These are phyloP conservation scores for Girardia tigrina DNA, from an alignment of 2,888 invertebrate genomes.

Conservation along the genomic window DNA sequence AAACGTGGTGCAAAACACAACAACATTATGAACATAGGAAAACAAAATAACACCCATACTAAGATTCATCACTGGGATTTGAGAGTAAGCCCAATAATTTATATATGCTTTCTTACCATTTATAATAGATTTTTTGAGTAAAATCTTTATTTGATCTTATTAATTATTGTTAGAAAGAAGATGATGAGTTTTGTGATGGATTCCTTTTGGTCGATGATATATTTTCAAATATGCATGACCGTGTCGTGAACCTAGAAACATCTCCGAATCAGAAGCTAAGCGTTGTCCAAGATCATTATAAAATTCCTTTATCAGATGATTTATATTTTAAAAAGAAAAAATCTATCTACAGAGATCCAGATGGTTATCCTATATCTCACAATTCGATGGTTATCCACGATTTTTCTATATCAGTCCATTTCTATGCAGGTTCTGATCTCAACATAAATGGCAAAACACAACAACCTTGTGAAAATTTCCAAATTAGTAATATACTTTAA, in stretches of 20 bases:
- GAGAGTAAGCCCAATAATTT: too few relatives aligned
- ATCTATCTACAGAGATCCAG: not conserved
- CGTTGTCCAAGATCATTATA: conserved; percentile 7
- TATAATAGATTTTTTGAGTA: too few relatives aligned
- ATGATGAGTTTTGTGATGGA: not conserved
- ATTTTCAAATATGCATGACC: not conserved
- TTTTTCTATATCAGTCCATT: not conserved
- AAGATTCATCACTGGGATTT: too few relatives aligned
- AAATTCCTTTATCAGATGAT: not conserved
- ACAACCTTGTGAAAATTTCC: not conserved
- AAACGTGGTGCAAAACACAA: too few relatives aligned
- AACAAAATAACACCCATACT: too few relatives aligned
- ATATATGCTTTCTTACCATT: too few relatives aligned
- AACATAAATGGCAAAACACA: not conserved
- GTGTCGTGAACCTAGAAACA: not conserved
- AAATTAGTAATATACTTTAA: not conserved
- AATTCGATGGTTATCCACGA: not conserved
- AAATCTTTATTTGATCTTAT: too few relatives aligned
- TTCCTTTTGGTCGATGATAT: not conserved
- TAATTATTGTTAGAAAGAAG: not conserved
- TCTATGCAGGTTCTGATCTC: not conserved
- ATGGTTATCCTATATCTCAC: not conserved
- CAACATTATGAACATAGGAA: too few relatives aligned
- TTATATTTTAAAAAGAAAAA: not conserved
- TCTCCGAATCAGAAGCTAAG: not conserved